A percentile compares a stretch with the other conserved stretches of the same genome.
Conservation (phyloP, 2,113 vertebrate species). For the Chiloscyllium plagiosum region DNA sequence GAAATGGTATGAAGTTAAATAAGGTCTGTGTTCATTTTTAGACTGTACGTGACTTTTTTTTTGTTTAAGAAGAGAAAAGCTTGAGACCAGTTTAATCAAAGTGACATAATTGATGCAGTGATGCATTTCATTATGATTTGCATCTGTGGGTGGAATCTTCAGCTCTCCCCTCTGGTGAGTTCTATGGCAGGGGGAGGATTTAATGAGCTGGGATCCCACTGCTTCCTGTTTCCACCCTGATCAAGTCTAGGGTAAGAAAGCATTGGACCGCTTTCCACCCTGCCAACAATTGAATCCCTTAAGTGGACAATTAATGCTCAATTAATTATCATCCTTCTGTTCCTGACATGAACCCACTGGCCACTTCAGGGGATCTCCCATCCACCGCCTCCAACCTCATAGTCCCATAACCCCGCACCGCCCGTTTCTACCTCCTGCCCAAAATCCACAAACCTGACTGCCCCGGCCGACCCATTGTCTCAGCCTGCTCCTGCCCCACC, state of each 20-base stretch:
- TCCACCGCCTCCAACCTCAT: too few species aligned
- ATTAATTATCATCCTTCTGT: too few species aligned
- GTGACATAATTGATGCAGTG: neutral
- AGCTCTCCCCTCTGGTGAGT: neutral
- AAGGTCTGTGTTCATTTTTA: neutral
- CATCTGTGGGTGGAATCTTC: too few species aligned
- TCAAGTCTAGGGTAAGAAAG: neutral
- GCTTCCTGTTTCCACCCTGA: neutral
- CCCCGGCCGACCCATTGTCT: too few species aligned
- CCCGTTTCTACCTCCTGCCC: too few species aligned
- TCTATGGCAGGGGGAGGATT: neutral
- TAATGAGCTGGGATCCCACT: neutral
- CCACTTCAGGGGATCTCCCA: too few species aligned
- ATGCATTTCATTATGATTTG: neutral
- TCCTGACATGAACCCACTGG: too few species aligned
- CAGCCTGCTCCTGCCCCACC: too few species aligned
- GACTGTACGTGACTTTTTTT: neutral
- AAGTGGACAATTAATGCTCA: too few species aligned
- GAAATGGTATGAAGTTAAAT: conserved; percentile 9
- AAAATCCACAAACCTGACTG: too few species aligned
- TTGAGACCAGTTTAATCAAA: neutral
- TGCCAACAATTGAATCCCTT: too few species aligned
- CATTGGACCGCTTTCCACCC: neutral
- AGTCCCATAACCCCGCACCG: too few species aligned
- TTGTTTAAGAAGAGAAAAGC: neutral